Conservation (phyloP, 2,797 vertebrate species). For the Echiichthys vipera region DNA sequence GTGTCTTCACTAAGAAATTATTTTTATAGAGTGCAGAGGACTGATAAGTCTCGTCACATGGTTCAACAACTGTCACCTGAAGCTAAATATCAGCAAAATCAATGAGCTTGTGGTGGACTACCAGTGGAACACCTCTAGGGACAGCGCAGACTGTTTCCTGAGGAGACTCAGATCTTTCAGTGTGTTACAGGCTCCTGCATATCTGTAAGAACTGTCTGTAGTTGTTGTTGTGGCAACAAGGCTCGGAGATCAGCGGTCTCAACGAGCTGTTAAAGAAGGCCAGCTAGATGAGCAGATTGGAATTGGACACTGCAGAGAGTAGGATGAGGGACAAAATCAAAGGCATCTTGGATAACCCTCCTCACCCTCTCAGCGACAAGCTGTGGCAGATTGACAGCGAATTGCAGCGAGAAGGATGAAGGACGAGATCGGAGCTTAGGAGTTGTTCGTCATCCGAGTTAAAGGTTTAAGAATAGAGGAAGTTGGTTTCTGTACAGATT, state of each 20-base stretch:
- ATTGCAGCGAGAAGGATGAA: not conserved
- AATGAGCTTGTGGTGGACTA: no score
- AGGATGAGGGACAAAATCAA: not conserved
- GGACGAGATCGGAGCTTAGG: not conserved
- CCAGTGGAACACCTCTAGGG: not conserved
- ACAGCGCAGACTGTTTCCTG: not conserved
- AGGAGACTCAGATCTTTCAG: no score
- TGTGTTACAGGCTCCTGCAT: not conserved
- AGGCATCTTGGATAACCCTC: not conserved
- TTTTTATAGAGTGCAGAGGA: no score
- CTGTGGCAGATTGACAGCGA: not conserved
- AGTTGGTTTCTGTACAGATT: not conserved
- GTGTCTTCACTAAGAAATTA: no score
- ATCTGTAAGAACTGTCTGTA: not conserved
- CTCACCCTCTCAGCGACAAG: not conserved
- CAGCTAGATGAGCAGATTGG: not conserved
- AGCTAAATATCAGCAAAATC: no score
- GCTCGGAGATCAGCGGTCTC: not conserved
- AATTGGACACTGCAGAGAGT: not conserved
- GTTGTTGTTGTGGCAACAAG: not conserved
- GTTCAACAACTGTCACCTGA: no score
- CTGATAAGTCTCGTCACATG: no score
- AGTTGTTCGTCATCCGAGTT: not conserved
- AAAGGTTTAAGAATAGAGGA: not conserved
- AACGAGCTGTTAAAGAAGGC: constrained; percentile 4